Percentiles rank a stretch among this genome's conserved stretches.
phyloP scores from a whole-genome alignment of 2,113 vertebrate genomes.

The Daubentonia madagascariensis region DNA sequence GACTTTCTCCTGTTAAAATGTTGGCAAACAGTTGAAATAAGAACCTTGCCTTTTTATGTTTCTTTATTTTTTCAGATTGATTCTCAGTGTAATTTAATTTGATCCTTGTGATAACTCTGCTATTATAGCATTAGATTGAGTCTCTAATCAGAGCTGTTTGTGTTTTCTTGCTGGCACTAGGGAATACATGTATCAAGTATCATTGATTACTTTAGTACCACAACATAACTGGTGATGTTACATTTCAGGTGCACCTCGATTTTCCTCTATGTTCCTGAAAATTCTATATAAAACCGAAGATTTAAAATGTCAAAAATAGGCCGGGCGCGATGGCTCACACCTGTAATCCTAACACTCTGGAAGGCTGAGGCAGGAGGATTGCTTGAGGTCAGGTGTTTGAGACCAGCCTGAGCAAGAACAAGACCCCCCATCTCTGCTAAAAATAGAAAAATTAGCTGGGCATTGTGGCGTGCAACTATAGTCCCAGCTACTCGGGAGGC shows the following conservation, averaged over 20 bases:
- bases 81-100: slow-evolving; percentile 33
- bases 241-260: background rate
- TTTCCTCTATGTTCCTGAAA: slow-evolving; percentile 2
- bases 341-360: no score
- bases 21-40: slow-evolving; percentile 1
- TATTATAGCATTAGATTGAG: background rate
- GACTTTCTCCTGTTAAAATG: background rate
- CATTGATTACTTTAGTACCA: background rate
- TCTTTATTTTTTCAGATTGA: slow-evolving; percentile 17
- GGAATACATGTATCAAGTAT: background rate
- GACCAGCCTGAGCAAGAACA: no score
- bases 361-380: no score
- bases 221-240: background rate
- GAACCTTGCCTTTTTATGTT: slow-evolving; percentile 4
- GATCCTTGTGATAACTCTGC: slow-evolving; percentile 15
- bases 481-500: no score
- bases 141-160: slow-evolving; percentile 32
- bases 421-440: no score
- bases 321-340: no score
- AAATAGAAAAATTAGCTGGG: no score
- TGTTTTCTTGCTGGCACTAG: slow-evolving; percentile 12
- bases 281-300: background rate
- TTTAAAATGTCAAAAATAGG: background rate
- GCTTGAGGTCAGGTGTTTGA: no score
- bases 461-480: no score